phyloP scores from a whole-genome alignment of 2,113 vertebrate genomes.

The Xiphophorus couchianus region DNA sequence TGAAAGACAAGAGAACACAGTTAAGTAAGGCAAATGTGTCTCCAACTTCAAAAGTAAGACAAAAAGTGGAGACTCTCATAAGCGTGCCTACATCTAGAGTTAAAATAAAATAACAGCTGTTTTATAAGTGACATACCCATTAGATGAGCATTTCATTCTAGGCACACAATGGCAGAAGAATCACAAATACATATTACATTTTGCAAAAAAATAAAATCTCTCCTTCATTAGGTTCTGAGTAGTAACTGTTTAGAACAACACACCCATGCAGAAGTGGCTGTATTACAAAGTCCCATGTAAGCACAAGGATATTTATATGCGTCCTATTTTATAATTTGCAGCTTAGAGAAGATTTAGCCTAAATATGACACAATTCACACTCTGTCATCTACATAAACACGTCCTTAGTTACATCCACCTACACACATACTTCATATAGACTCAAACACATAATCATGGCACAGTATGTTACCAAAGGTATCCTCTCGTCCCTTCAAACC shows the following conservation, averaged over 20 bases:
- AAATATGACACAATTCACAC: slow-evolving; percentile 1
- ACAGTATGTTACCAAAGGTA: not conserved
- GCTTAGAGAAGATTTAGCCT: slow-evolving; percentile 7
- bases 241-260: not conserved
- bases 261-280: not conserved
- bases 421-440: slow-evolving; percentile 26
- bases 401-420: slow-evolving; percentile 20
- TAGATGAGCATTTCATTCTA: no score
- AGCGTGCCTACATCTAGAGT: no score
- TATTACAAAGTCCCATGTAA: not conserved
- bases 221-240: not conserved
- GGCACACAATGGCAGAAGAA: no score
- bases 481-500: not conserved
- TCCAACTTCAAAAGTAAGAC: not conserved
- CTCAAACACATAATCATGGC: slow-evolving; percentile 9
- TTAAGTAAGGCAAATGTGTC: not conserved
- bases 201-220: no score
- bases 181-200: no score
- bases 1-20: not conserved
- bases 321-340: not conserved
- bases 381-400: slow-evolving; percentile 16
- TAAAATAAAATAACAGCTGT: no score
- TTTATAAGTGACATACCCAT: no score
- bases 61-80: not conserved
- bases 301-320: not conserved